Conservation (phyloP, 2,113 vertebrate species). For the Lonchura striata region DNA sequence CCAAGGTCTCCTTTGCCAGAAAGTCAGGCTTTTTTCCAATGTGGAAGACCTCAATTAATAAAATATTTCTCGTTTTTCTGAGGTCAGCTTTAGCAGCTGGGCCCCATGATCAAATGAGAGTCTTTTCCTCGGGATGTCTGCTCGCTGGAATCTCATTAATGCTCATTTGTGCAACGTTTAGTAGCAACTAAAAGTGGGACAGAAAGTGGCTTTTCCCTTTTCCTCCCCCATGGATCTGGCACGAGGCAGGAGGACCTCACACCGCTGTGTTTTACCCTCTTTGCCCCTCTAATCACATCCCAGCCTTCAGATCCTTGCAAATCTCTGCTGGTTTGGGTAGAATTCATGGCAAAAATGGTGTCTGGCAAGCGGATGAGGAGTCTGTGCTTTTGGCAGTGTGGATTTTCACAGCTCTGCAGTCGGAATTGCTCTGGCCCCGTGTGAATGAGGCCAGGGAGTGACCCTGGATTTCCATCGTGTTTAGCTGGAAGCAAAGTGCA, state of each 20-base stretch:
- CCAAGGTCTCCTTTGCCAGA: slow-evolving; percentile 19
- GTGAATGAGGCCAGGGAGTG: neutral
- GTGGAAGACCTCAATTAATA: slow-evolving; percentile 54
- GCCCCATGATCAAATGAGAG: neutral
- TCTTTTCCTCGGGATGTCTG: neutral
- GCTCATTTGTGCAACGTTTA: accelerated
- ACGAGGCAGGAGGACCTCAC: neutral
- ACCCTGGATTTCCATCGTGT: neutral
- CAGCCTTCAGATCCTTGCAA: neutral
- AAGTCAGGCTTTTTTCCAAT: neutral
- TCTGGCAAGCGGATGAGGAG: neutral
- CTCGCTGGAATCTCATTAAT: slow-evolving; percentile 2
- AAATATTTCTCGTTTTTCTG: neutral
- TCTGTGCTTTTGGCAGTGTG: neutral
- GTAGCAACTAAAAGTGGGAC: neutral
- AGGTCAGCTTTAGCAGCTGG: neutral
- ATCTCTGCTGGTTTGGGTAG: neutral
- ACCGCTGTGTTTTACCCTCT: neutral
- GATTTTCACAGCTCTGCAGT: neutral
- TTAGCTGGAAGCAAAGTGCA: slow-evolving; percentile 2
- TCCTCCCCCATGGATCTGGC: neutral
- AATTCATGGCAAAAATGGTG: neutral
- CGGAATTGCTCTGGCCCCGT: accelerated
- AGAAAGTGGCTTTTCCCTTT: neutral
- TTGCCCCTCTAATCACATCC: neutral